phyloP scores from a whole-genome alignment of 2,797 vertebrate genomes.

The Crypturellus tataupa region DNA sequence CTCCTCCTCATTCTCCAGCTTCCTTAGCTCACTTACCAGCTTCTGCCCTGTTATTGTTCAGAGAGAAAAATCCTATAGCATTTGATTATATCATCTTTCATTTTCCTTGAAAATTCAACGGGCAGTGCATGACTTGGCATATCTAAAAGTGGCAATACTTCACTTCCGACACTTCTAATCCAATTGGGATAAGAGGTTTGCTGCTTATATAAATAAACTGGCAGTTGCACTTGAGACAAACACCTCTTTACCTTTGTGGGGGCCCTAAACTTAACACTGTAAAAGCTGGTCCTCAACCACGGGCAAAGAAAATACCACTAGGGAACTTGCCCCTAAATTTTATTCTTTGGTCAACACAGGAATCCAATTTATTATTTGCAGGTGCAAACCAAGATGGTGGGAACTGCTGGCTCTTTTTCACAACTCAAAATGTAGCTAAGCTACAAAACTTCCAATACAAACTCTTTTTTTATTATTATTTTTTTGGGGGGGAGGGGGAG shows the following conservation, averaged over 20 bases:
- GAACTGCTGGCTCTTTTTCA: not conserved
- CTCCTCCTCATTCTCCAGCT: not conserved
- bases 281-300: not conserved
- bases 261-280: not conserved
- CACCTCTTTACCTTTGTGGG: not conserved
- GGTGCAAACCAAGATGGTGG: not conserved
- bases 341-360: not conserved
- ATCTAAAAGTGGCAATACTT: not conserved
- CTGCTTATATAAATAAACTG: conserved; percentile 57
- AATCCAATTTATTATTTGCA: not conserved
- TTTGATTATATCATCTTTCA: not conserved
- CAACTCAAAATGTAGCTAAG: not conserved
- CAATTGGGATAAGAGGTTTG: conserved; percentile 61
- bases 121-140: not conserved
- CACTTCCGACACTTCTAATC: conserved; percentile 40
- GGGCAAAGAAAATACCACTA: not conserved
- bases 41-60: not conserved
- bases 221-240: not conserved
- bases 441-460: not conserved
- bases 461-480: not conserved
- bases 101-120: not conserved
- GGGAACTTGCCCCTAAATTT: not conserved
- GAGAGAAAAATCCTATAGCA: not conserved
- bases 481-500: no score
- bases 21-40: not conserved